Base-by-base conservation (phyloP, 2,113 vertebrate species). In the Peromyscus polionotus region DNA sequence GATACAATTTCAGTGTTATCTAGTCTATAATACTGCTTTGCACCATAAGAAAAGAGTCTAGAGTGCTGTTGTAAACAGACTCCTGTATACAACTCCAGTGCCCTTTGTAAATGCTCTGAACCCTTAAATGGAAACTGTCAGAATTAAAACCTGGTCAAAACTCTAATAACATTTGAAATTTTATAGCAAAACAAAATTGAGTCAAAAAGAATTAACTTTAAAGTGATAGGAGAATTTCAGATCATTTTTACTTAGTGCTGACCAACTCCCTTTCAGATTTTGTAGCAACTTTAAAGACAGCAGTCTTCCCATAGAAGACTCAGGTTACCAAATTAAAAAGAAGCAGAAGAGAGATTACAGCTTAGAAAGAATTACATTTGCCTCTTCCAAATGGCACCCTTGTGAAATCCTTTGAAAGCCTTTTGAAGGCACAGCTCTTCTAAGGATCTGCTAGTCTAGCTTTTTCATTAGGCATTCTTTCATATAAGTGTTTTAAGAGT, bases 71-170 rank as follows among this genome's bases (percentile, higher is more conserved):
- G 4, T 11, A 63, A 75, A 93, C 73, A 59, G 51, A 36, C 4
- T 33, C 10, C 19, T 31, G 24, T 67, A 73, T 59, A 5, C 17
- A 79, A 17, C 10, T 86, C 57, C 19, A 73, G 22, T 59, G 3
- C 10, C 28, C 10, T 51, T 59, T n/a, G 68, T 2, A 87, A 48
- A 93, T 59, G 51, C 57, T 28, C 72, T 87, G 7, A 59, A 90
- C 86, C 48, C 54, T 73, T 93, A 93, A 90, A 65, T 75, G 81
- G 39, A 93, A 87, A 51, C 12, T 51, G 1, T 95, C 24, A 67
- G 39, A 81, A 83, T 91, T 26, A 87, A 61, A 61, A 36, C 13
- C 75, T 85, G 42, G 1, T 42, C 28, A 61, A 59, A 91, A 87
- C 26, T 81, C 72, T n/a, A 48, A 88, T 83, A 95, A 61, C 22